Conservation (phyloP, 2,113 vertebrate species). For the Odocoileus hemionus region DNA sequence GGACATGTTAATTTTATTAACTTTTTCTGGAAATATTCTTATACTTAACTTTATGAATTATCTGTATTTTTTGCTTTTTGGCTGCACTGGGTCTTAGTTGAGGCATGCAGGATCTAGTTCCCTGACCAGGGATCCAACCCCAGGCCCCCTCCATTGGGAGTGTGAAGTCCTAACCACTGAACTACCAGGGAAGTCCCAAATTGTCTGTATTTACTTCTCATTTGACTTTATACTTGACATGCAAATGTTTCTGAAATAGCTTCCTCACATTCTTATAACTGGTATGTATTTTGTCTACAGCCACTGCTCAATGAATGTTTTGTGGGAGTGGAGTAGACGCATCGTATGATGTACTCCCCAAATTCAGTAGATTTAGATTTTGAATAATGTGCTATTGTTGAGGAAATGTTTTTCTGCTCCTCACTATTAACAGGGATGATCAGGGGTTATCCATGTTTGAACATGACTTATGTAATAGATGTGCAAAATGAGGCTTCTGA, state of each 20-base stretch:
- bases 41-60: neutral
- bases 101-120: neutral
- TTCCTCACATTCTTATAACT: neutral
- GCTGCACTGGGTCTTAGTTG: neutral
- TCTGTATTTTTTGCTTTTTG: neutral
- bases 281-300: neutral
- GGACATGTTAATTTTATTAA: neutral
- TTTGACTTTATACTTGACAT: neutral
- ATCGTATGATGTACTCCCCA: neutral
- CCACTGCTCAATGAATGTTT: neutral
- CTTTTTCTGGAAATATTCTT: neutral
- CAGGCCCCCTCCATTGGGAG: neutral
- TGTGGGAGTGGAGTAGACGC: neutral
- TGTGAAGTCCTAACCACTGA: neutral
- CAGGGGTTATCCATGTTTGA: neutral
- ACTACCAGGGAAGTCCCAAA: neutral
- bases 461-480: neutral
- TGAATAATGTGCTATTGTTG: neutral
- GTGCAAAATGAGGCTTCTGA: conserved; percentile 23
- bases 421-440: conserved; percentile 19
- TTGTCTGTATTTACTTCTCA: neutral
- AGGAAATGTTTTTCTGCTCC: neutral
- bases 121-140: neutral
- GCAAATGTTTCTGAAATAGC: neutral
- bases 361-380: neutral